Base-by-base conservation (phyloP, 2,888 invertebrate species). In the Lottia scabra region DNA sequence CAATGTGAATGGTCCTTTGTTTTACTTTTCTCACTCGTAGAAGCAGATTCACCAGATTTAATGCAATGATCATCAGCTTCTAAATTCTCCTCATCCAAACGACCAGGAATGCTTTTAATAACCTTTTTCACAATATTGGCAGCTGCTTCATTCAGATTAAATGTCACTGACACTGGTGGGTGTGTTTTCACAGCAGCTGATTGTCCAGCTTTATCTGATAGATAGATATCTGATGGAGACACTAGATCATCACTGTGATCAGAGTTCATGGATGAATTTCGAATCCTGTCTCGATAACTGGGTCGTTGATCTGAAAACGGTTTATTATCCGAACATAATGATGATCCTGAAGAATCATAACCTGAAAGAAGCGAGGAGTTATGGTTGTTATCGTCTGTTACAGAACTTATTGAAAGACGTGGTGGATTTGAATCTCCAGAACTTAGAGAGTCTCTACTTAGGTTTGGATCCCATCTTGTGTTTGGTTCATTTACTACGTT, bases 51-150 rank as follows among this genome's bases (percentile, higher is more conserved):
- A 2, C 16, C 27, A 26, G n/a, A 16, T 27, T 27, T 23, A 48
- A 56, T 56, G 3, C 27, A 26, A 27, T 56, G 30, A 16, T 27
- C 30, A 13, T 12, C 15, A 3, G 56, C 56, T 5, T 38, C 8
- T 8, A 38, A 38, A 19, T 19, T 15, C 6, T 68, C 44, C 43
- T 65, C 16, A 4, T 70, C 74, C 10, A 72, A 38, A 27, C 70
- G 69, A 27, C 74, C 70, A 1, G 79, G 76, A 2, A 79, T 56
- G 27, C 73, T 66, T 71, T 77, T 70, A 16, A 79, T 72, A 23
- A 79, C 79, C 62, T 77, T 77, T 70, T 68, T 71, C 48, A 79
- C 79, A 45, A 79, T 79, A 16, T 62, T 64, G 4, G 77, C 79
- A 26, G 79, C 79, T 2, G 72, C 73, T 30, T 72, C 70, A 26